Conservation (phyloP, 2,113 vertebrate genomes). For the Ornithorhynchus anatinus region DNA sequence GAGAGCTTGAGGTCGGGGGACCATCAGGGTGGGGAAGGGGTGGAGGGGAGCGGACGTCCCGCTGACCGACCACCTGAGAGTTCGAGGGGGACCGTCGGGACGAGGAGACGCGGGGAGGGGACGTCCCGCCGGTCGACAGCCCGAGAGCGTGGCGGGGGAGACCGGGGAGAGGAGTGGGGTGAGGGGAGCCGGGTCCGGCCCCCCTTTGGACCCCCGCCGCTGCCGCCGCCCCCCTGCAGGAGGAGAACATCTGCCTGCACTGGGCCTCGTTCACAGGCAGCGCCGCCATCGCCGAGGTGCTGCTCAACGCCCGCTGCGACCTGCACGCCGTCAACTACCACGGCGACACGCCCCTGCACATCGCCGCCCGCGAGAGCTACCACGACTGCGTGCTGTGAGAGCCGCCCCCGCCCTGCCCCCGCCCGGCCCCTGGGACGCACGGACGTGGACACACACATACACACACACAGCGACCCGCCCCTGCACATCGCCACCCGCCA, state of each 20-base stretch:
- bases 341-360: conserved; percentile 90
- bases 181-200: neutral
- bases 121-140: no score
- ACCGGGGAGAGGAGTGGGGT: no score
- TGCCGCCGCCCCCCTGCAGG: conserved; percentile 57
- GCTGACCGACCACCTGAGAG: no score
- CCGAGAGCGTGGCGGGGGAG: no score
- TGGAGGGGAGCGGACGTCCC: no score
- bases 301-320: conserved; percentile 88
- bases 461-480: conserved; percentile 90
- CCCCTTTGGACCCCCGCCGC: no score
- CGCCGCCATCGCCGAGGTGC: conserved; percentile 85
- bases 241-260: conserved; percentile 89
- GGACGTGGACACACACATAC: no score
- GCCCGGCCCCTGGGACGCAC: neutral
- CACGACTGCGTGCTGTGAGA: conserved; percentile 88
- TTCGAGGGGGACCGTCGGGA: no score
- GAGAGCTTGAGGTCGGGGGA: no score
- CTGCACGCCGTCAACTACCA: conserved; percentile 84
- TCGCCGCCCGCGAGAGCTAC: conserved; percentile 86
- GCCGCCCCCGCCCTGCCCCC: rapidly evolving
- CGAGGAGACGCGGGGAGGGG: no score
- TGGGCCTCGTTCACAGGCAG: conserved; percentile 92
- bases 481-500: conserved; percentile 88
- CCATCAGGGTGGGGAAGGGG: no score